A percentile compares a stretch with the other conserved stretches of the same genome.
These are phyloP conservation scores for Artibeus lituratus DNA, from an alignment of 2,797 vertebrate species.

Conservation along the genomic window DNA sequence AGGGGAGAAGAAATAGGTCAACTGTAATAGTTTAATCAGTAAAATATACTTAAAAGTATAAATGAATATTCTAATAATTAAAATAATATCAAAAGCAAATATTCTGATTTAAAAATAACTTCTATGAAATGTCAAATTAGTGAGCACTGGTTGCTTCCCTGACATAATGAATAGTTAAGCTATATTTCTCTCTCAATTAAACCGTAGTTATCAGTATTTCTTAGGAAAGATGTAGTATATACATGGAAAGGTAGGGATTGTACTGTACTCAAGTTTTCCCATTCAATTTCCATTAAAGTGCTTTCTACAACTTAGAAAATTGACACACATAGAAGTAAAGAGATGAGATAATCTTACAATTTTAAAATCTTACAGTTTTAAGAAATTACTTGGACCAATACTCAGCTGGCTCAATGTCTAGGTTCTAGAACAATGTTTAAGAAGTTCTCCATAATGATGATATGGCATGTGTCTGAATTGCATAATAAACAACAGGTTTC, in stretches of 20 bases:
- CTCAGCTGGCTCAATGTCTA: slow-evolving; percentile 4
- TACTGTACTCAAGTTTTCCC: slow-evolving; percentile 51
- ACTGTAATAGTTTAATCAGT: too few species aligned
- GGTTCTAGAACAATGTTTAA: background rate
- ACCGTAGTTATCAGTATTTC: slow-evolving; percentile 30
- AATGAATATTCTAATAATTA: slow-evolving; percentile 43
- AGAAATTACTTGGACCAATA: slow-evolving; percentile 43
- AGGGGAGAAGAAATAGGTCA: too few species aligned
- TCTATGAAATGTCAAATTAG: slow-evolving; percentile 52
- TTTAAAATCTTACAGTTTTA: slow-evolving; percentile 40
- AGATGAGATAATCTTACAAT: slow-evolving; percentile 51
- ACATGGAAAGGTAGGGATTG: slow-evolving; percentile 30
- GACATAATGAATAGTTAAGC: slow-evolving; percentile 52
- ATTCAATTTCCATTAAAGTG: slow-evolving; percentile 45
- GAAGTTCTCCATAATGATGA: background rate
- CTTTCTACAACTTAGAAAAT: slow-evolving; percentile 33
- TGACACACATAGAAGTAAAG: slow-evolving; percentile 35
- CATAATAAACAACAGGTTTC: background rate
- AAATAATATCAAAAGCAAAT: slow-evolving; percentile 49
- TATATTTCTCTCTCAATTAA: slow-evolving; percentile 34
- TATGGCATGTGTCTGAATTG: background rate
- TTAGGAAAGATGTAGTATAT: slow-evolving; percentile 49
- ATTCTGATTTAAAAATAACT: slow-evolving; percentile 41
- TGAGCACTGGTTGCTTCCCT: slow-evolving; percentile 35
- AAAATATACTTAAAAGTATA: too few species aligned